Evolutionary conservation across 2,888 invertebrate genomes (phyloP).

Genomic region (Baronia brevicornis): DNA sequence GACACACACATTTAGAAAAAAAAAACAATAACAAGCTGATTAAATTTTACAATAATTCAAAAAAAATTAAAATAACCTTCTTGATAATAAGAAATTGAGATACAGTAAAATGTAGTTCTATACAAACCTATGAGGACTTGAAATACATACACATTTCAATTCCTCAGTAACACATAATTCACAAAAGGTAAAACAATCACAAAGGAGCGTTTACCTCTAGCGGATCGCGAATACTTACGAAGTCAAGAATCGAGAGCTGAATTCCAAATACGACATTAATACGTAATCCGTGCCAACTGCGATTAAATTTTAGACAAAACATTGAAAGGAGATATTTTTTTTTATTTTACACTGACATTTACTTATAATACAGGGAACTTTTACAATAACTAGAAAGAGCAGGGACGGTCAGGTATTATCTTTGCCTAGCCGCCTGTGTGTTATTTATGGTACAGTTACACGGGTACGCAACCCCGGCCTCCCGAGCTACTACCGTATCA

Average conservation of each 20-base stretch:
- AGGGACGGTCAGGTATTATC: too few relatives aligned
- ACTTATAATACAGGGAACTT: too few relatives aligned
- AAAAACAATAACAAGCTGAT: background rate
- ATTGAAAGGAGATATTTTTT: constrained; percentile 12
- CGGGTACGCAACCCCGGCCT: too few relatives aligned
- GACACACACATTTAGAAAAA: background rate
- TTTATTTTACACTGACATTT: too few relatives aligned
- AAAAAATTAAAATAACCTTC: too few relatives aligned
- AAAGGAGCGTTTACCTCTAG: constrained; percentile 23
- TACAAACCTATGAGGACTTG: too few relatives aligned
- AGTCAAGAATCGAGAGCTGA: constrained; percentile 23
- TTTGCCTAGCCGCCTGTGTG: too few relatives aligned
- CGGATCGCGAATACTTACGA: constrained; percentile 19
- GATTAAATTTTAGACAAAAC: constrained; percentile 22
- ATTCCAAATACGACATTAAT: constrained; percentile 25
- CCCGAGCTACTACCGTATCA: too few relatives aligned
- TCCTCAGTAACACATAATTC: constrained; percentile 3
- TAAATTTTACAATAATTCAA: background rate
- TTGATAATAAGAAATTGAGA: too few relatives aligned
- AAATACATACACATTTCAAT: constrained; percentile 3
- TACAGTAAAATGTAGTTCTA: too few relatives aligned
- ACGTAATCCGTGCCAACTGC: constrained; percentile 24
- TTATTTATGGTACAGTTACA: too few relatives aligned
- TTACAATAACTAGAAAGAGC: too few relatives aligned
- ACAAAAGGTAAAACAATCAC: constrained; percentile 15